Conservation (phyloP, 2,113 vertebrate species). For the Oncorhynchus tshawytscha region DNA sequence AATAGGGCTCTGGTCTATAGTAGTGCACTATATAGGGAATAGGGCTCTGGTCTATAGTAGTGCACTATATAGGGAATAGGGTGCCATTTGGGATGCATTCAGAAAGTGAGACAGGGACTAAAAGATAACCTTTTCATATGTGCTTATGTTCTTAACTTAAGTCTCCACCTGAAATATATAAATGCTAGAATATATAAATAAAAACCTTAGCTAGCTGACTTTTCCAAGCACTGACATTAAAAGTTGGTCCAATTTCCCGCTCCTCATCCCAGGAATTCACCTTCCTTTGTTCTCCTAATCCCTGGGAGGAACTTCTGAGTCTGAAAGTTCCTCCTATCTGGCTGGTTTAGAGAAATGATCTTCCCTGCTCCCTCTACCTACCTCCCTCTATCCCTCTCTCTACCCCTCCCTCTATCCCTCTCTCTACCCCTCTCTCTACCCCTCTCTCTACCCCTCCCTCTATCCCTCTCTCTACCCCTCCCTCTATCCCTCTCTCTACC, state of each 20-base stretch:
- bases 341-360: not conserved
- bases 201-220: conserved; percentile 9
- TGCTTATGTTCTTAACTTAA: conserved; percentile 28
- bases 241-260: conserved; percentile 19
- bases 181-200: conserved; percentile 26
- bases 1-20: no score
- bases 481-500: not conserved
- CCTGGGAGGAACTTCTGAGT: conserved; percentile 32
- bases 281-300: conserved; percentile 55
- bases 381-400: not conserved
- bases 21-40: no score
- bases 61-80: no score
- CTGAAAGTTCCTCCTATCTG: not conserved
- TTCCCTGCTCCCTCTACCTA: not conserved
- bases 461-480: conserved; percentile 7
- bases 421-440: conserved; percentile 40
- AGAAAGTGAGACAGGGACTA: conserved; percentile 19
- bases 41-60: no score
- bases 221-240: conserved; percentile 23
- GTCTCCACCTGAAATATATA: conserved; percentile 12
- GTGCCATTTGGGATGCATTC: no score
- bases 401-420: not conserved
- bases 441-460: no score
- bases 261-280: conserved; percentile 38
- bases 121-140: conserved; percentile 25